phyloP scores from a whole-genome alignment of 1,140 invertebrate genomes.

The Diuraphis noxia region DNA sequence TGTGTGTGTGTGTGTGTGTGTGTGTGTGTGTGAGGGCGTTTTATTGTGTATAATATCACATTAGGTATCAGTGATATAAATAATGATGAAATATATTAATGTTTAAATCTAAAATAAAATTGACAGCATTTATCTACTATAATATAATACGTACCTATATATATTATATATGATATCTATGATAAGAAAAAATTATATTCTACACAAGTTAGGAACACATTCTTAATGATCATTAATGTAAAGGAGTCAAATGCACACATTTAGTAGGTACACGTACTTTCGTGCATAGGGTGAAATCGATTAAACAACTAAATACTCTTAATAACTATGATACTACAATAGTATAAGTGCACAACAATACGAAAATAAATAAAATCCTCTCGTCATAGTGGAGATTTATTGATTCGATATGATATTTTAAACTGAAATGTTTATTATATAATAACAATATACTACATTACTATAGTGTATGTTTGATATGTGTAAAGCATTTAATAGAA shows the following conservation, averaged over 20 bases:
- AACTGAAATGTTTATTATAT: not conserved
- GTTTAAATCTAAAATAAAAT: not conserved
- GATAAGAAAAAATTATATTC: not conserved
- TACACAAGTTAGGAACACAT: not conserved
- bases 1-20: not conserved
- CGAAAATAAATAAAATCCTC: not conserved
- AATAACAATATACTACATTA: not conserved
- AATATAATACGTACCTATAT: not conserved
- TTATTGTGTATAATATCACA: not conserved
- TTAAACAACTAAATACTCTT: too few species aligned
- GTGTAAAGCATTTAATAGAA: slow-evolving; percentile 3
- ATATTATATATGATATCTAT: not conserved
- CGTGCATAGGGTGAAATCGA: not conserved
- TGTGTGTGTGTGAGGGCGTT: too few species aligned
- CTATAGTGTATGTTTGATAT: not conserved
- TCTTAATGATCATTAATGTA: not conserved
- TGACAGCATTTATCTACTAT: not conserved
- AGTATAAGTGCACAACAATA: not conserved
- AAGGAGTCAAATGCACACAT: not conserved
- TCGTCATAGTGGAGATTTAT: slow-evolving; percentile 29
- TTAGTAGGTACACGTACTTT: not conserved
- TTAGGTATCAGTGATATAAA: not conserved
- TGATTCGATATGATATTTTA: not conserved
- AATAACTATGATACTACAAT: not conserved
- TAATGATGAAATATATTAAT: not conserved